Base-by-base conservation (phyloP, 1,140 invertebrate species). In the Charaxes varanes region DNA sequence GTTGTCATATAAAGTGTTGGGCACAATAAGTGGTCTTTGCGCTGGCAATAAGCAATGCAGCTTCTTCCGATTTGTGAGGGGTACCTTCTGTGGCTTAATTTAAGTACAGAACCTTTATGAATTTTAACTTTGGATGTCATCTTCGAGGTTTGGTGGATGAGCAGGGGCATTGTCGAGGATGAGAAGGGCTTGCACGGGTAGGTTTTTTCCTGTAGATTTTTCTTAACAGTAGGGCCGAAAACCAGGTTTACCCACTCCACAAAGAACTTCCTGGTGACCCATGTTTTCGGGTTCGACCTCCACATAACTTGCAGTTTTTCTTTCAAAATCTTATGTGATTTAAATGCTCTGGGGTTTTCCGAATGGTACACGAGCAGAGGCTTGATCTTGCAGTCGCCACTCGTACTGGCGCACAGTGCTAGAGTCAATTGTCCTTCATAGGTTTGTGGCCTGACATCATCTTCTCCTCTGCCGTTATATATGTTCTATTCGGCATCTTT, bases 91-190 rank as follows among this genome's bases (percentile, higher is more conserved):
- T n/a, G n/a, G n/a, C n/a, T n/a, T n/a, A n/a, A n/a, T n/a, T n/a
- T n/a, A n/a, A n/a, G n/a, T n/a, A n/a, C n/a, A n/a, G n/a, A n/a
- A n/a, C n/a, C n/a, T n/a, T n/a, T n/a, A n/a, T n/a, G n/a, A n/a
- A n/a, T n/a, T n/a, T n/a, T n/a, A n/a, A n/a, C n/a, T n/a, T n/a
- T n/a, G n/a, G n/a, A n/a, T n/a, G n/a, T n/a, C n/a, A n/a, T n/a
- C n/a, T n/a, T n/a, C n/a, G n/a, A n/a, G n/a, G n/a, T n/a, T n/a
- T n/a, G n/a, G n/a, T n/a, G 35, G 23, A 10, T 30, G 17, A 7
- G n/a, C 32, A 7, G 52, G 33, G 17, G 57, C 59, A 55, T 82
- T 80, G 42, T 84, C 66, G 14, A 83, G 41, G 51, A 81, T 35
- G 6, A 83, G 52, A 27, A 84, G 13, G n/a, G 66, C 69, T 65